These are phyloP conservation scores for Pipra filicauda DNA, from an alignment of 2,113 vertebrate genomes.

Conservation along the genomic window DNA sequence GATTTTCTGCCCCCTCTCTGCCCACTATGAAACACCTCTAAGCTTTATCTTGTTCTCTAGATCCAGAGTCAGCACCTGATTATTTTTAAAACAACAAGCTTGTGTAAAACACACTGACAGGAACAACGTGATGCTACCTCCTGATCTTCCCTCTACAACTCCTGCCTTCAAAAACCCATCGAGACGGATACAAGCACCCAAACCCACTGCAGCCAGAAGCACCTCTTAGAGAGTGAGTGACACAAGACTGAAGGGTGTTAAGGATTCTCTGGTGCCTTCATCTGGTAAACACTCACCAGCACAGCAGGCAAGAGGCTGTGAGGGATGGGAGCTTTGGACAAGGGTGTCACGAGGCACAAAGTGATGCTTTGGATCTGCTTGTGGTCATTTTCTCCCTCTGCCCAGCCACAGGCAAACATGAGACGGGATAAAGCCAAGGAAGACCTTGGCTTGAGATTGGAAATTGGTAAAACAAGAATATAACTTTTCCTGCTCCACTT, in stretches of 20 bases:
- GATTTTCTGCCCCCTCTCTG: neutral
- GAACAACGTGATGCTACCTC: neutral
- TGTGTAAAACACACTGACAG: neutral
- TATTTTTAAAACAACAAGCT: neutral
- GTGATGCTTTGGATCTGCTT: accelerated
- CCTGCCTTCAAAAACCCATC: neutral
- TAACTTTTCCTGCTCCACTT: neutral
- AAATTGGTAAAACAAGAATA: neutral
- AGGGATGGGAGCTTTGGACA: neutral
- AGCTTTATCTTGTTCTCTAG: neutral
- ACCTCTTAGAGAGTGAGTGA: neutral
- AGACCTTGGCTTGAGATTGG: neutral
- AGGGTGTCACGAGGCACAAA: accelerated
- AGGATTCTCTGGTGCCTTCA: neutral
- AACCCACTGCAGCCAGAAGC: neutral
- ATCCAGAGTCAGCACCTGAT: neutral
- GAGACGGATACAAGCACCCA: accelerated
- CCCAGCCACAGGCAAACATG: neutral
- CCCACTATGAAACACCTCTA: neutral
- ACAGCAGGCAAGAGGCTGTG: accelerated
- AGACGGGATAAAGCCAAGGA: neutral
- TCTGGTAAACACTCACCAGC: neutral
- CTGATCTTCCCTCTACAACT: neutral
- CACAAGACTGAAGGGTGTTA: neutral
- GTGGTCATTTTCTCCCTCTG: neutral